phyloP scores from a whole-genome alignment of 2,888 invertebrate genomes.

The Sussaba pulchella region DNA sequence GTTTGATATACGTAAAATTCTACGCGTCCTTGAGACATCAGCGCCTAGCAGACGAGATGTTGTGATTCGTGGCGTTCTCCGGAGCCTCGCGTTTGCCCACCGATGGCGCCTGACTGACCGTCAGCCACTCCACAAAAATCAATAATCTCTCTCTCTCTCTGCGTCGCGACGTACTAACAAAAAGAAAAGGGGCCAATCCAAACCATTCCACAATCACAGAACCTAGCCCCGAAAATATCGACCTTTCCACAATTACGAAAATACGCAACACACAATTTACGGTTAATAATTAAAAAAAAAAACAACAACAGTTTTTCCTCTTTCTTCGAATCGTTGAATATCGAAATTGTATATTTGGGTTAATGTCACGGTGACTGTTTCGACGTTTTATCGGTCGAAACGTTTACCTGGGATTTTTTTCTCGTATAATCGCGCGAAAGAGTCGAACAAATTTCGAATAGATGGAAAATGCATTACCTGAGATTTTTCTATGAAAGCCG shows the following conservation, averaged over 20 bases:
- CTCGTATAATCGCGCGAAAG: no score
- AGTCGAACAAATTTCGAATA: no score
- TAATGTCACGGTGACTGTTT: slow-evolving; percentile 55
- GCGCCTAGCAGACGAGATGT: slow-evolving; percentile 61
- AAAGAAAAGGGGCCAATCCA: not conserved
- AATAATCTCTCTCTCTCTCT: slow-evolving; percentile 43
- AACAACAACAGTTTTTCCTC: no score
- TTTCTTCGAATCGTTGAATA: not conserved
- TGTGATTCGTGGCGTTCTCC: slow-evolving; percentile 31
- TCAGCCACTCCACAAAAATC: slow-evolving; percentile 54
- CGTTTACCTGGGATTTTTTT: not conserved
- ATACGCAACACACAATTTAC: not conserved
- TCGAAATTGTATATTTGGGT: slow-evolving; percentile 43
- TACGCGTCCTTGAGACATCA: slow-evolving; percentile 60
- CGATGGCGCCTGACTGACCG: slow-evolving; percentile 70
- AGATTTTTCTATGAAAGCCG: slow-evolving; percentile 24
- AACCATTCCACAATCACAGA: no score
- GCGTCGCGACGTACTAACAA: slow-evolving; percentile 23
- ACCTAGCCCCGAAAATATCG: not conserved
- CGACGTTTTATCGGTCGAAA: not conserved
- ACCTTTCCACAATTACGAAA: not conserved
- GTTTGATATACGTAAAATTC: slow-evolving; percentile 52
- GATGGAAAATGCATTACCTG: no score
- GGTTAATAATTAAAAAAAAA: not conserved
- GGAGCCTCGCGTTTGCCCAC: slow-evolving; percentile 15